phyloP scores from a whole-genome alignment of 2,113 vertebrate genomes.

The Hylia prasina region DNA sequence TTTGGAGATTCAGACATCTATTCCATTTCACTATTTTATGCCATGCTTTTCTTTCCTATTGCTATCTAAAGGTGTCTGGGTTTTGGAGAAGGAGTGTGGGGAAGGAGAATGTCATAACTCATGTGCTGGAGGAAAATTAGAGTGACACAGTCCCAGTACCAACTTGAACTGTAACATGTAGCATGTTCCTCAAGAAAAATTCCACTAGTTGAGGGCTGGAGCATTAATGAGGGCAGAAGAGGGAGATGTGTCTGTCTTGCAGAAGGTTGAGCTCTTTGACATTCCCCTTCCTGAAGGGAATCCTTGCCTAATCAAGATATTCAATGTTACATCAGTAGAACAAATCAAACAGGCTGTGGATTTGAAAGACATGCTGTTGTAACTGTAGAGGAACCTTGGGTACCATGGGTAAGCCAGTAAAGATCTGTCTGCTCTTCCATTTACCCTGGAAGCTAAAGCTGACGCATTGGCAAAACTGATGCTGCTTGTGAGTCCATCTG shows the following conservation, averaged over 20 bases:
- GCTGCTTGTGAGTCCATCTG: neutral
- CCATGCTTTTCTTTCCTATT: neutral
- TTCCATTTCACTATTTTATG: neutral
- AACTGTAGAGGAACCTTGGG: neutral
- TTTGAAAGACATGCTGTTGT: neutral
- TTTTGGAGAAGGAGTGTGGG: neutral
- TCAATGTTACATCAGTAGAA: neutral
- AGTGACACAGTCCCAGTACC: neutral
- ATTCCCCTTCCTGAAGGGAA: neutral
- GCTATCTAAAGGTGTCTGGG: neutral
- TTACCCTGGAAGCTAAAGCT: neutral
- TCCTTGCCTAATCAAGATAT: neutral
- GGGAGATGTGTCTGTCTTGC: accelerated
- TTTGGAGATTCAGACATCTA: neutral
- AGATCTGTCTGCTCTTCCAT: neutral
- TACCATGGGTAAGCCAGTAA: neutral
- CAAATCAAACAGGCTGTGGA: neutral
- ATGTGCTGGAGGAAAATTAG: neutral
- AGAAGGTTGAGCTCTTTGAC: neutral
- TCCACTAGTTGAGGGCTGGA: neutral
- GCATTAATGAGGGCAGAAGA: neutral
- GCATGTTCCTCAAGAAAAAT: neutral
- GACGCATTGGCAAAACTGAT: neutral
- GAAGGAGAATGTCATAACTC: neutral
- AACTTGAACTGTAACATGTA: neutral